Conservation (phyloP, 2,113 vertebrate species). For the Mobula birostris region DNA sequence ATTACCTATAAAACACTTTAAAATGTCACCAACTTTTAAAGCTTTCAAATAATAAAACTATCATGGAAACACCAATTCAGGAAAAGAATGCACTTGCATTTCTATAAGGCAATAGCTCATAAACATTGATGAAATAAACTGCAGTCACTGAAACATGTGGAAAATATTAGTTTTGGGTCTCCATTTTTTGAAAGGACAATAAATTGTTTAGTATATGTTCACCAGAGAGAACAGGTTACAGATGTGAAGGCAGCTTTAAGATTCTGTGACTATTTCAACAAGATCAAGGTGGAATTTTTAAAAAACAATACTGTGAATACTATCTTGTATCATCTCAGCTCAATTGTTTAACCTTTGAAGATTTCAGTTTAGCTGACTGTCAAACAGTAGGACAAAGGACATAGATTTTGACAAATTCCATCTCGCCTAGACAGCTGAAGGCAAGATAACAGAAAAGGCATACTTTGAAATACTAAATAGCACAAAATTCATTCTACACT, state of each 20-base stretch:
- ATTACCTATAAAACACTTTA: too few species aligned
- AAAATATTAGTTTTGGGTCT: neutral
- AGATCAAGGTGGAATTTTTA: neutral
- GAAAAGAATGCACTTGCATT: neutral
- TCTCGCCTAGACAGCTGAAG: too few species aligned
- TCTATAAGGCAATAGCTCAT: neutral
- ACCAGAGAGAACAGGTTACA: neutral
- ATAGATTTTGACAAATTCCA: too few species aligned
- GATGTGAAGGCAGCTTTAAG: neutral
- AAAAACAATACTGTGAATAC: neutral
- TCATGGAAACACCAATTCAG: neutral
- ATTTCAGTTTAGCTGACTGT: neutral
- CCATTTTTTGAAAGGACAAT: neutral
- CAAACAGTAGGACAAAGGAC: neutral
- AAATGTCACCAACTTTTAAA: neutral
- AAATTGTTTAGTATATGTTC: neutral
- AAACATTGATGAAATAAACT: neutral
- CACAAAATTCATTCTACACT: neutral
- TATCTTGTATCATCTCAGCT: neutral
- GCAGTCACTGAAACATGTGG: neutral
- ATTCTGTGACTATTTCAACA: neutral
- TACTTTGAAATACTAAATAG: neutral
- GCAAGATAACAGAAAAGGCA: neutral
- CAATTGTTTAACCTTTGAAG: neutral
- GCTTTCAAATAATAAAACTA: neutral